Conservation (phyloP, 2,797 vertebrate genomes). For the Hypotaenidia philippensis region DNA sequence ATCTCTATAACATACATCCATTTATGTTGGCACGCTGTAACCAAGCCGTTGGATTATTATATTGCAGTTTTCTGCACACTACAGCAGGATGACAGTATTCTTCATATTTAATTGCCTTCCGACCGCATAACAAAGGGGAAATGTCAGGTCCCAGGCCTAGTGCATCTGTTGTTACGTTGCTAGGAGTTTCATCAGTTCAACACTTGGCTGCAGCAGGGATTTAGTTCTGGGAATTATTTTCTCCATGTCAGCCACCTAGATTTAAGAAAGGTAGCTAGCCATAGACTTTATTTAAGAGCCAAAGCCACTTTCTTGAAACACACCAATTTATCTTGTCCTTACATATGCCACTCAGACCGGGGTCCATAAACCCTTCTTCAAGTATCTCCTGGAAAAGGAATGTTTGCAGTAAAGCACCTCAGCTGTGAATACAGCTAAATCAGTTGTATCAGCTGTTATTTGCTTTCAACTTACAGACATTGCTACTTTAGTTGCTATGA, state of each 20-base stretch:
- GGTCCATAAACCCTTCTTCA: neutral
- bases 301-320: neutral
- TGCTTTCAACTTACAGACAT: neutral
- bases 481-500: neutral
- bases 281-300: neutral
- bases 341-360: neutral
- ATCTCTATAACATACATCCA: neutral
- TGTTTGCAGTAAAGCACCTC: neutral
- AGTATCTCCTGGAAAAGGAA: neutral
- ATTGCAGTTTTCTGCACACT: neutral
- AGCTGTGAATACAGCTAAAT: neutral
- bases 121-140: neutral
- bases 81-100: neutral
- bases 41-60: neutral
- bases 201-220: neutral
- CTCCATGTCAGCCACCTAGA: neutral
- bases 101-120: neutral
- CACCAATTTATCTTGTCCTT: neutral
- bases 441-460: neutral
- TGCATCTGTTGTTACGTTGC: accelerated
- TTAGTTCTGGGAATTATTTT: conserved; percentile 10
- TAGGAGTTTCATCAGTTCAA: neutral
- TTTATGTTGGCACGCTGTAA: neutral
- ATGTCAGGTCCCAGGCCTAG: neutral
- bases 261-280: neutral